phyloP scores from a whole-genome alignment of 2,113 vertebrate genomes.

The Athene noctua region DNA sequence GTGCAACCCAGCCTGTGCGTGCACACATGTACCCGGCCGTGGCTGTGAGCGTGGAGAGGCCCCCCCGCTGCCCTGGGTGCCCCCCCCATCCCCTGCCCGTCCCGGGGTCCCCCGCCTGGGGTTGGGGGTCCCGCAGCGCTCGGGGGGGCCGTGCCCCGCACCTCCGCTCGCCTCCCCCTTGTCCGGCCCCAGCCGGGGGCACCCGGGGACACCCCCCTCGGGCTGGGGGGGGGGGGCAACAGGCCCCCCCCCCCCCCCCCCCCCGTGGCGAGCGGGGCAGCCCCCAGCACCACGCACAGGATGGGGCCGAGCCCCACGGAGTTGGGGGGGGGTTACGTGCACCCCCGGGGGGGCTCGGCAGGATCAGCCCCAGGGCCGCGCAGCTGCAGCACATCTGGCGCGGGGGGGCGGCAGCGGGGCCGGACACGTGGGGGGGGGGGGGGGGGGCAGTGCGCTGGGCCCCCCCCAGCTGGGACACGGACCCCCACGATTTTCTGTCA shows the following conservation, averaged over 20 bases:
- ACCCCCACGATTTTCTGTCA: neutral
- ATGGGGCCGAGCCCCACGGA: fast-evolving
- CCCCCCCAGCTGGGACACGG: neutral
- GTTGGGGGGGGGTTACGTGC: neutral
- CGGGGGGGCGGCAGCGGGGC: neutral
- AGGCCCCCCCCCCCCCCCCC: fast-evolving
- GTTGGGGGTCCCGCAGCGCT: neutral
- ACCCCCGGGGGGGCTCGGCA: neutral
- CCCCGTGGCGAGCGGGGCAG: fast-evolving
- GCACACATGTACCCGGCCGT: neutral
- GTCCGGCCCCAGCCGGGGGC: neutral
- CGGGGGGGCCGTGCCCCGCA: neutral
- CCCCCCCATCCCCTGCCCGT: no score
- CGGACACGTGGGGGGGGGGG: neutral
- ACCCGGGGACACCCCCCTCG: neutral
- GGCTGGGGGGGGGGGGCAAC: neutral
- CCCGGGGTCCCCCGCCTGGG: neutral
- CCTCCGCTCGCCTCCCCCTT: neutral
- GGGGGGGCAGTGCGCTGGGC: neutral
- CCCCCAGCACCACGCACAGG: neutral
- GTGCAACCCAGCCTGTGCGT: no score
- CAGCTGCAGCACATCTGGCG: conserved; percentile 44
- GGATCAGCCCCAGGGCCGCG: fast-evolving
- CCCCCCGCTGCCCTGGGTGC: neutral
- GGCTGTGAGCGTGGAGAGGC: neutral